Percentiles rank a stretch among this genome's conserved stretches.
Conservation (phyloP, 2,888 invertebrate genomes). For the Dryococelus australis region DNA sequence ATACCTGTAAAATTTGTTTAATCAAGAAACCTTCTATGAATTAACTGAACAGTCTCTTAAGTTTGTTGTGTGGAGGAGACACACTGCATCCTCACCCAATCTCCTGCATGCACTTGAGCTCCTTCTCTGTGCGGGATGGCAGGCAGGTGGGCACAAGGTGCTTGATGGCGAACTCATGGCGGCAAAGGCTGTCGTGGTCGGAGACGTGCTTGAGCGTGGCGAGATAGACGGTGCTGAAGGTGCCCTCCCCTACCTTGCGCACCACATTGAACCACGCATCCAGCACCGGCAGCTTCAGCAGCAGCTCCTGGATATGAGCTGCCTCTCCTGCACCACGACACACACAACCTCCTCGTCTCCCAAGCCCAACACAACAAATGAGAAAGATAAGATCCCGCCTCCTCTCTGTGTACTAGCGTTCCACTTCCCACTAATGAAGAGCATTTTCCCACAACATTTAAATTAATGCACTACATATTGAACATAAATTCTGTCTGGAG, state of each 20-base stretch:
- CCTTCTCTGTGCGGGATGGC: conserved; percentile 81
- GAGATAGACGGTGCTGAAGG: conserved; percentile 86
- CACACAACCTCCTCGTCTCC: neutral
- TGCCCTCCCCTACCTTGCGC: conserved; percentile 81
- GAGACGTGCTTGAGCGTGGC: conserved; percentile 67
- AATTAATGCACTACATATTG: too few relatives aligned
- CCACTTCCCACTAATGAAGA: too few relatives aligned
- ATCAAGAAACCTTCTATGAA: too few relatives aligned
- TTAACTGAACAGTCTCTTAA: too few relatives aligned
- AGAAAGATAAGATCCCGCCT: too few relatives aligned
- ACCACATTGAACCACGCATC: conserved; percentile 71
- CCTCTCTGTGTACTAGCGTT: too few relatives aligned
- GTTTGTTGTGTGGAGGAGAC: too few relatives aligned
- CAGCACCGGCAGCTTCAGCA: conserved; percentile 66
- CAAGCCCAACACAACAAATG: too few relatives aligned
- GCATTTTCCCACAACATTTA: too few relatives aligned
- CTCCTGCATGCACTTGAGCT: conserved; percentile 78
- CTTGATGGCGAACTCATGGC: conserved; percentile 76
- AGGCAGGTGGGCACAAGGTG: conserved; percentile 88
- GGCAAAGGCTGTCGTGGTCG: neutral
- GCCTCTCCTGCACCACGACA: conserved; percentile 31
- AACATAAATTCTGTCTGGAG: too few relatives aligned
- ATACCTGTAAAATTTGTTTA: too few relatives aligned
- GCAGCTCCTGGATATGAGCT: conserved; percentile 58
- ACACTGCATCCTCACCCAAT: conserved; percentile 67